These are phyloP conservation scores for Cheiracanthium punctorium DNA, from an alignment of 2,888 invertebrate species.

Conservation along the genomic window DNA sequence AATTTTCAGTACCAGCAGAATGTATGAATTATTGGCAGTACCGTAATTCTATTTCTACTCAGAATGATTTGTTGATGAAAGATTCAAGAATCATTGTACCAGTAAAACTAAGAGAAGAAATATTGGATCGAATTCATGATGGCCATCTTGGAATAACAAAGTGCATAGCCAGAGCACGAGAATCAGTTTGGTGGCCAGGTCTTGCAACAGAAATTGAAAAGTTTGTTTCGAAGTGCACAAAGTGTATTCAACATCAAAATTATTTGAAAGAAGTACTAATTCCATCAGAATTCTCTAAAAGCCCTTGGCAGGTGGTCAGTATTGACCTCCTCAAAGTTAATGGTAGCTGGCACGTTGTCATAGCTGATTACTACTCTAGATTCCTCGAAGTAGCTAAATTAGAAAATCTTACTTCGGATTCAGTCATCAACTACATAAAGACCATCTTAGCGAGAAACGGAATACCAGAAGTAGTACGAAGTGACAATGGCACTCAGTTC, in stretches of 20 bases:
- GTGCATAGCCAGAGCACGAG: not conserved
- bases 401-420: not conserved
- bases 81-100: constrained; percentile 70
- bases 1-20: no score
- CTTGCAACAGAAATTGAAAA: constrained; percentile 1
- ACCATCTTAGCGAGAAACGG: constrained; percentile 72
- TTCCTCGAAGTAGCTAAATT: not conserved
- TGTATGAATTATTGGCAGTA: no score
- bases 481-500: no score
- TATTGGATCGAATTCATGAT: constrained; percentile 71
- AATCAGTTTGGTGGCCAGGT: constrained; percentile 16
- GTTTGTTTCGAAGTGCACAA: not conserved
- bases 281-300: not conserved
- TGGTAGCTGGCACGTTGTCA: not conserved
- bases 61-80: constrained; percentile 33
- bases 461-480: constrained; percentile 70
- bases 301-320: not conserved
- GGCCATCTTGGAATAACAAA: constrained; percentile 70
- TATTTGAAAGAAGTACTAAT: not conserved
- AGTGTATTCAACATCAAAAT: not conserved
- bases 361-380: constrained; percentile 14
- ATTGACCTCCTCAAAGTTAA: not conserved
- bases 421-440: constrained; percentile 17
- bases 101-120: constrained; percentile 62
- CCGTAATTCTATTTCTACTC: no score